Percentiles rank a stretch among this genome's conserved stretches.
phyloP scores from a whole-genome alignment of 2,797 vertebrate genomes.

The Kryptopterus vitreolus region DNA sequence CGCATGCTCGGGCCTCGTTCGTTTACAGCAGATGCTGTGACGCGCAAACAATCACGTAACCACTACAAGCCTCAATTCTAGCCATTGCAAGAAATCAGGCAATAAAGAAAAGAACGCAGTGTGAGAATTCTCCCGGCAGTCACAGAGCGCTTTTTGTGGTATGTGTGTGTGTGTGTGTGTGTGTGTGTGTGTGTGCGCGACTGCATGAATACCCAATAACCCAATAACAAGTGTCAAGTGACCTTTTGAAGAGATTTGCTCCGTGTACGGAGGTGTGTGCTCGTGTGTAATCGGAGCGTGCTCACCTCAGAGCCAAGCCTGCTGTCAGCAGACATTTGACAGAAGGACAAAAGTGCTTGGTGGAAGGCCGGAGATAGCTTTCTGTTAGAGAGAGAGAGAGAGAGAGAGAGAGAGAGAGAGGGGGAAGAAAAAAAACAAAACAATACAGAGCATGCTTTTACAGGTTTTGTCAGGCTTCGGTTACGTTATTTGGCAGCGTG shows the following conservation, averaged over 20 bases:
- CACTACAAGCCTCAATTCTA: background rate
- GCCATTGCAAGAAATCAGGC: background rate
- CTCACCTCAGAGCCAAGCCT: slow-evolving; percentile 95
- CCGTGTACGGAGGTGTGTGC: slow-evolving; percentile 12
- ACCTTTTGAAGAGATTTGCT: background rate
- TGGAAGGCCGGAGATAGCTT: slow-evolving; percentile 94
- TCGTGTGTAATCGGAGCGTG: slow-evolving; percentile 26
- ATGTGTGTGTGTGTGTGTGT: background rate
- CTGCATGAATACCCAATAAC: slow-evolving; percentile 27
- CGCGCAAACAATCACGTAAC: too few relatives aligned
- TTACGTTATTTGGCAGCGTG: slow-evolving; percentile 23
- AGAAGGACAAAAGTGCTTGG: slow-evolving; percentile 96
- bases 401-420: too few relatives aligned
- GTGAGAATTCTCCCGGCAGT: background rate
- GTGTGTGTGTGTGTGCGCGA: background rate
- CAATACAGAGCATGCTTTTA: slow-evolving; percentile 39
- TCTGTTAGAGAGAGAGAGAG: too few relatives aligned
- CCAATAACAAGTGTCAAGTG: slow-evolving; percentile 2
- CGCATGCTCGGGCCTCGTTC: background rate
- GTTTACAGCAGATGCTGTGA: background rate
- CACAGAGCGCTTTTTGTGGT: background rate
- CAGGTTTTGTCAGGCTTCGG: slow-evolving; percentile 33
- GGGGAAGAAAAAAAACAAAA: slow-evolving; percentile 30
- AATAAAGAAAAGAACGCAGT: background rate
- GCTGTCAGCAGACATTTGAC: slow-evolving; percentile 96